Evolutionary conservation across 53 echinoderm and acorn worm genomes (phyloP), one percentile per base, ranked within the genome.

Genomic region (Pentamera pediparva): DNA sequence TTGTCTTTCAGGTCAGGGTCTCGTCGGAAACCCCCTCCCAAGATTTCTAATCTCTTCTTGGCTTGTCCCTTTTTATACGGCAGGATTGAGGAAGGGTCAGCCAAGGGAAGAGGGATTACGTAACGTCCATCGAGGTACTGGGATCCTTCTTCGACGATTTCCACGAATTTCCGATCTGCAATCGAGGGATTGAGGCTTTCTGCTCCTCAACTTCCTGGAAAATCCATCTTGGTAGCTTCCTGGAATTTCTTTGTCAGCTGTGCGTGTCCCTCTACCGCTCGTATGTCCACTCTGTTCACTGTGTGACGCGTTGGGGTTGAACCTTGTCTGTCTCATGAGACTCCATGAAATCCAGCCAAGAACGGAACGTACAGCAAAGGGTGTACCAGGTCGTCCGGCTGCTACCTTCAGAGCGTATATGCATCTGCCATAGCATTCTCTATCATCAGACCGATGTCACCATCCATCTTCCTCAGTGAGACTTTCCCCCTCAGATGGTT

Each of bases 1-100:
- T 62, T 62, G 7, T 35, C 81, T 59, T 91, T 90, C 11, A 95
- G 48, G 59, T 95, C 96, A 4, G 87, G 90, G 55, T 95, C 90
- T 38, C 85, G 49, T 12, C 21, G 32, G 27, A 76, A 76, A n/a
- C n/a, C n/a, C n/a, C 40, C 61, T 56, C 74, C 69, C 12, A 74
- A 27, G 35, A 45, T 67, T 56, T 73, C 41, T 5, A 81, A 35
- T 35, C 73, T 56, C 32, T 61, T 76, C 51, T 39, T 47, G n/a
- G 73, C 80, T 19, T 29, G 70, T 37, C 19, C 3, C 26, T 37
- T 81, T 56, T 74, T 81, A 60, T 81, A 45, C 48, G 39, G 20
- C 24, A 81, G 62, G 73, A 56, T 73, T 30, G 75, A 59, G 8
- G 49, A 49, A 59, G 59, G 72, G 29, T 74, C 60, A 6, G 55